Percentiles rank a stretch among this genome's conserved stretches.
phyloP scores from a whole-genome alignment of 2,888 invertebrate genomes.

The Brachylomia viminalis region DNA sequence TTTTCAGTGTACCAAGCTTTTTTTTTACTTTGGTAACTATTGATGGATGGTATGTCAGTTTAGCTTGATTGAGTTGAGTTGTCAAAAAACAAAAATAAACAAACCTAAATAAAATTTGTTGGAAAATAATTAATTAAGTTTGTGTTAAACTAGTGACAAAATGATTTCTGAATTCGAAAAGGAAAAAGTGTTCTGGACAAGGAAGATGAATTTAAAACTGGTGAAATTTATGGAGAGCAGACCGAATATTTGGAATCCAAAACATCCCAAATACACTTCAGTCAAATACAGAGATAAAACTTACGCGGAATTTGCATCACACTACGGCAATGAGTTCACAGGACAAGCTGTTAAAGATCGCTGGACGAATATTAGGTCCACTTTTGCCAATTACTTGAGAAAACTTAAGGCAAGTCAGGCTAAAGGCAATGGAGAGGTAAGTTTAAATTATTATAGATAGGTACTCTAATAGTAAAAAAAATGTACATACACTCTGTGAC shows the following conservation, averaged over 20 bases:
- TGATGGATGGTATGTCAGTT: background rate
- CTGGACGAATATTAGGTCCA: slow-evolving; percentile 88
- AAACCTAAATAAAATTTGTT: background rate
- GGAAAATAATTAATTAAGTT: slow-evolving; percentile 3
- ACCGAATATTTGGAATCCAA: slow-evolving; percentile 86
- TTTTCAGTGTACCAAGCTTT: background rate
- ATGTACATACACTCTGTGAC: background rate
- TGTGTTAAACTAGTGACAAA: slow-evolving; percentile 44
- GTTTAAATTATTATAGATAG: background rate
- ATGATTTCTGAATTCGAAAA: slow-evolving; percentile 85
- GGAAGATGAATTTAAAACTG: slow-evolving; percentile 85
- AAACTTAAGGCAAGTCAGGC: slow-evolving; percentile 79
- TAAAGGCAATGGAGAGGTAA: slow-evolving; percentile 77
- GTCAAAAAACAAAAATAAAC: slow-evolving; percentile 14
- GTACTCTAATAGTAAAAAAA: background rate
- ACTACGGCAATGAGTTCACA: slow-evolving; percentile 83
- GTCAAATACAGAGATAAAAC: slow-evolving; percentile 80
- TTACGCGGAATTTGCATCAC: slow-evolving; percentile 83
- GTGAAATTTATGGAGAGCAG: slow-evolving; percentile 83
- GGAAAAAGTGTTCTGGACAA: slow-evolving; percentile 87
- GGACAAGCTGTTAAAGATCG: slow-evolving; percentile 87
- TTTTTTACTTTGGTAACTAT: background rate
- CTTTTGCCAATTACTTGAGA: slow-evolving; percentile 85
- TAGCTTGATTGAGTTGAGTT: background rate
- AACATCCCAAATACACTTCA: slow-evolving; percentile 85